phyloP scores from a whole-genome alignment of 2,797 vertebrate species.

The Mus minutoides region DNA sequence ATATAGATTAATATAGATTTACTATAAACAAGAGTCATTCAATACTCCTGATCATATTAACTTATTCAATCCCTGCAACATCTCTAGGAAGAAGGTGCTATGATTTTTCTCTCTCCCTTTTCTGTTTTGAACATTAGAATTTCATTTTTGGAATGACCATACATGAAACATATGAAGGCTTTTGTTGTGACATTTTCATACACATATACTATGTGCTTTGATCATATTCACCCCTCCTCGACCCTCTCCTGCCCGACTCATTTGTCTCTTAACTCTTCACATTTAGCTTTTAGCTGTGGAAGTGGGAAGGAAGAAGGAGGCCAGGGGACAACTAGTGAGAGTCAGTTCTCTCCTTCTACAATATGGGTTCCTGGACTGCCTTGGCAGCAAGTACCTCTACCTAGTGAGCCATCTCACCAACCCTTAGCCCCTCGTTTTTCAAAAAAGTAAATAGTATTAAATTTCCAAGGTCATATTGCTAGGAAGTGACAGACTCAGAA shows the following conservation, averaged over 20 bases:
- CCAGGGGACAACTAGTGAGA: background rate
- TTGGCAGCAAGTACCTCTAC: background rate
- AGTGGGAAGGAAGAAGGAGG: background rate
- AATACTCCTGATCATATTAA: background rate
- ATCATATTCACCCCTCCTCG: background rate
- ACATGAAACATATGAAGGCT: background rate
- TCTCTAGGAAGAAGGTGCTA: background rate
- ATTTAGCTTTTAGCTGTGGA: background rate
- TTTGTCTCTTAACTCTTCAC: background rate
- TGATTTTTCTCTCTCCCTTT: background rate
- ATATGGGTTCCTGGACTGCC: background rate
- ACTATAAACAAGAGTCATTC: background rate
- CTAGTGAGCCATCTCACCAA: background rate
- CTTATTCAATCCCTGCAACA: background rate
- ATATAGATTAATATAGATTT: background rate
- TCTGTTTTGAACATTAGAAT: background rate
- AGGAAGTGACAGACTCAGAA: constrained; percentile 15
- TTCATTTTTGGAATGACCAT: background rate
- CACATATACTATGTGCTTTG: background rate
- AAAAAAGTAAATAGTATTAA: background rate
- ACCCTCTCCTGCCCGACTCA: background rate
- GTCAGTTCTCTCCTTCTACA: background rate
- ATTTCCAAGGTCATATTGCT: background rate
- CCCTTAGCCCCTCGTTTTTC: background rate
- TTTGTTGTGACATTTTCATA: background rate